These are phyloP conservation scores for Sparidentex hasta DNA, from an alignment of 2,797 vertebrate genomes.

Conservation along the genomic window DNA sequence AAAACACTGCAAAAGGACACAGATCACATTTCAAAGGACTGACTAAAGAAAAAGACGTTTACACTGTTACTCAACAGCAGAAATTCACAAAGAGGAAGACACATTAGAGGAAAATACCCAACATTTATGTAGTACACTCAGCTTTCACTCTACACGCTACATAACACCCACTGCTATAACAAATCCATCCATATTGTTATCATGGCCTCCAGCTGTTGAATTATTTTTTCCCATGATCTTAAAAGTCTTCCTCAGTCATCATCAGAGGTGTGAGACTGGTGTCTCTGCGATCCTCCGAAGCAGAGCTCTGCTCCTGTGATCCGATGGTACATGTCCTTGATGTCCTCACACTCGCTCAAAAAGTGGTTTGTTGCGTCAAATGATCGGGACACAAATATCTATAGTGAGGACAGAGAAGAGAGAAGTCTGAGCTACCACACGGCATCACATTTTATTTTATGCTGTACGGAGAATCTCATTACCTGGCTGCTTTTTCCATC, in stretches of 20 bases:
- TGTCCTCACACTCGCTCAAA: constrained; percentile 82
- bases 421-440: not conserved
- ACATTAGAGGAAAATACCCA: not conserved
- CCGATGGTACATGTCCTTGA: constrained; percentile 83
- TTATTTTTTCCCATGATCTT: not conserved
- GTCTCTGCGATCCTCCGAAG: constrained; percentile 71
- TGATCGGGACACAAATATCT: constrained; percentile 87
- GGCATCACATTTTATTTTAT: accelerated
- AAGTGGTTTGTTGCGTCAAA: constrained; percentile 84
- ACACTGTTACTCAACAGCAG: not conserved
- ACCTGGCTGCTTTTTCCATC: constrained; percentile 86
- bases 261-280: constrained; percentile 70
- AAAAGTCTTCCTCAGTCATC: constrained; percentile 63
- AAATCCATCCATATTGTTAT: not conserved
- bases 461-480: constrained; percentile 10
- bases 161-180: constrained; percentile 14
- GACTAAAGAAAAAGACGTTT: not conserved
- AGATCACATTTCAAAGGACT: not conserved
- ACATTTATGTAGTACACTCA: constrained; percentile 12
- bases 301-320: constrained; percentile 83
- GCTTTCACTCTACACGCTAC: constrained; percentile 23
- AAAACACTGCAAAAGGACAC: not conserved
- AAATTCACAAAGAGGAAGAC: constrained; percentile 12
- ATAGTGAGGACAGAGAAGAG: constrained; percentile 14
- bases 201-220: constrained; percentile 21